phyloP scores from a whole-genome alignment of 1,140 invertebrate genomes.

The Apis florea region DNA sequence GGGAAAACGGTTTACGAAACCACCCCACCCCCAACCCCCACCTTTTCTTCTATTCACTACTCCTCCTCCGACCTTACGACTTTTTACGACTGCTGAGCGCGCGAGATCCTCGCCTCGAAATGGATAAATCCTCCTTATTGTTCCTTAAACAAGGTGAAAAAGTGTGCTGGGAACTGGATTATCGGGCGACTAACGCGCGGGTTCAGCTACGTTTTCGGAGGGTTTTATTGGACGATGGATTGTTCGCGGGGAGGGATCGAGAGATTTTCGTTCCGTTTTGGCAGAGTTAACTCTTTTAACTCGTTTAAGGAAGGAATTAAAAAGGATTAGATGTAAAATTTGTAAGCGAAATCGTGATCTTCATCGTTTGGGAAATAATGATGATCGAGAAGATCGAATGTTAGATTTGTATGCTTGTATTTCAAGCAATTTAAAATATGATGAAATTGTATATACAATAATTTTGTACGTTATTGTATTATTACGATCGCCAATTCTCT shows the following conservation, averaged over 20 bases:
- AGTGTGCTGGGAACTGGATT: neutral
- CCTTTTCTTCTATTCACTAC: slow-evolving; percentile 68
- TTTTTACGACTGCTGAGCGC: neutral
- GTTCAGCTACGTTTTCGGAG: neutral
- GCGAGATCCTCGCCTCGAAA: neutral
- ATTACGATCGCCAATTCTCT: too few species aligned
- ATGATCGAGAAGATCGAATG: too few species aligned
- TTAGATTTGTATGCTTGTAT: too few species aligned
- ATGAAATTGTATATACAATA: too few species aligned
- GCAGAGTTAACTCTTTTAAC: too few species aligned
- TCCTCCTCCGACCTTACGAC: neutral
- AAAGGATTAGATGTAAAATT: too few species aligned
- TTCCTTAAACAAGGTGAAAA: slow-evolving; percentile 10
- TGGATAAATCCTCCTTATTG: slow-evolving; percentile 15
- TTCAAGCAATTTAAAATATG: too few species aligned
- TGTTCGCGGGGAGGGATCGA: neutral
- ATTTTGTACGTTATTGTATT: too few species aligned
- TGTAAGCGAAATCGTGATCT: too few species aligned
- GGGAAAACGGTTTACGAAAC: slow-evolving; percentile 74
- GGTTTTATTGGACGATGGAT: neutral
- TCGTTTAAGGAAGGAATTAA: too few species aligned
- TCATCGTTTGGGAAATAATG: too few species aligned
- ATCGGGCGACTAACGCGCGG: neutral
- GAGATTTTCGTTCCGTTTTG: too few species aligned
- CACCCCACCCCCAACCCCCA: slow-evolving; percentile 61